Conservation (phyloP, 2,888 invertebrate genomes). For the Portevinia maculata region DNA sequence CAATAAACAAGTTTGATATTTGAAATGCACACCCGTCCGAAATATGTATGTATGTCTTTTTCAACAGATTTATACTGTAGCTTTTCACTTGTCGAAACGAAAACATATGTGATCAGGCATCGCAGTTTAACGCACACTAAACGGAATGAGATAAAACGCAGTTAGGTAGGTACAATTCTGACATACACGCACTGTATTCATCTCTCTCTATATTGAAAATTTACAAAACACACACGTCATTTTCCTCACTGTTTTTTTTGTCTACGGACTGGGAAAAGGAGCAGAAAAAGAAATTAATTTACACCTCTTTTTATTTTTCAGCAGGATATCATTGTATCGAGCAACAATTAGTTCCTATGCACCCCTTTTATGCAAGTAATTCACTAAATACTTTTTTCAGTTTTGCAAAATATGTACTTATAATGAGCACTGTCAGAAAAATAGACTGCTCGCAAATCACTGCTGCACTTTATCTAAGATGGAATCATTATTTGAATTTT, state of each 20-base stretch:
- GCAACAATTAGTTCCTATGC: constrained; percentile 64
- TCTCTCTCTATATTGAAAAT: constrained; percentile 48
- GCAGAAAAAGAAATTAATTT: constrained; percentile 47
- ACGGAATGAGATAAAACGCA: constrained; percentile 60
- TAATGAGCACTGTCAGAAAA: constrained; percentile 39
- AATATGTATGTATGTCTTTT: constrained; percentile 10
- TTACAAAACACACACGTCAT: constrained; percentile 74
- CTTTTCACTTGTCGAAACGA: constrained; percentile 57
- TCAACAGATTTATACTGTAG: not conserved
- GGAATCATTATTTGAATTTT: constrained; percentile 45
- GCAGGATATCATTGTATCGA: constrained; percentile 50
- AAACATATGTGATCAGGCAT: constrained; percentile 58
- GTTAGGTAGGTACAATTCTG: constrained; percentile 47
- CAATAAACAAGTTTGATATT: constrained; percentile 21
- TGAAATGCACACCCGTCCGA: constrained; percentile 46
- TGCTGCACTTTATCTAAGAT: constrained; percentile 45
- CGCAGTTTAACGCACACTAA: constrained; percentile 51
- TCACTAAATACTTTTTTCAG: constrained; percentile 1
- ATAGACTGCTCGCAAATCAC: constrained; percentile 40
- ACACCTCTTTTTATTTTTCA: constrained; percentile 49
- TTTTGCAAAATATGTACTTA: constrained; percentile 22
- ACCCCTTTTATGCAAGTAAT: constrained; percentile 6
- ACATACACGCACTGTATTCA: constrained; percentile 38
- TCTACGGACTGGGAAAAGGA: constrained; percentile 30
- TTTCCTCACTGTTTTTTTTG: constrained; percentile 58